Percentiles rank a stretch among this genome's conserved stretches.
These are phyloP conservation scores for Caradrina clavipalpis DNA, from an alignment of 2,888 invertebrate genomes.

Conservation along the genomic window DNA sequence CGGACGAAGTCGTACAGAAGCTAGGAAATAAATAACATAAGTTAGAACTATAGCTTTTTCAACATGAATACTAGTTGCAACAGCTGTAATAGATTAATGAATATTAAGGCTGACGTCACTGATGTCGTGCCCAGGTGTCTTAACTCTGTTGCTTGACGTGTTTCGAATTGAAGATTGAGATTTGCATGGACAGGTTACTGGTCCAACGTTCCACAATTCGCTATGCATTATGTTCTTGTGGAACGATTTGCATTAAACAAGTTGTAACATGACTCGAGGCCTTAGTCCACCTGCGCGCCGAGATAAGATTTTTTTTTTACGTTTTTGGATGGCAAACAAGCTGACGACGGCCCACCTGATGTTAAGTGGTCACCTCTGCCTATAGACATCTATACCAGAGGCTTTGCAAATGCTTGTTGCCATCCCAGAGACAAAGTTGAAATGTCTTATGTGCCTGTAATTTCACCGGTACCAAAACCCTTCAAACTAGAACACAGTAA, in stretches of 20 bases:
- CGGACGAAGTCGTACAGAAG: too few species aligned
- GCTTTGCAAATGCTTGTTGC: too few species aligned
- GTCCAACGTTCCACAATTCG: slow-evolving; percentile 20
- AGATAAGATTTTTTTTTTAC: background rate
- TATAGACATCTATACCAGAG: too few species aligned
- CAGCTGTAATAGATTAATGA: slow-evolving; percentile 23
- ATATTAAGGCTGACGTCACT: slow-evolving; percentile 20
- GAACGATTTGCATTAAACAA: slow-evolving; percentile 15
- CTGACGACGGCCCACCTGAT: too few species aligned
- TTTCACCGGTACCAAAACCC: too few species aligned
- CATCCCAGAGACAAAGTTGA: too few species aligned
- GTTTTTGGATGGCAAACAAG: too few species aligned
- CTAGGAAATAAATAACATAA: too few species aligned
- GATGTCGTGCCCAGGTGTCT: slow-evolving; percentile 46
- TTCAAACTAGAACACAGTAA: too few species aligned
- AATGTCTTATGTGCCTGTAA: too few species aligned
- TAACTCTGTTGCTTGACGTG: slow-evolving; percentile 38
- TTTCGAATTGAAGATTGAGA: slow-evolving; percentile 33
- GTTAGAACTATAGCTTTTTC: background rate
- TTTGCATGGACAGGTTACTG: slow-evolving; percentile 39
- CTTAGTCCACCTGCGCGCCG: background rate
- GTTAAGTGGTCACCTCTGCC: too few species aligned
- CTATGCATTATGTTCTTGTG: background rate
- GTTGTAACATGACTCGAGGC: slow-evolving; percentile 13
- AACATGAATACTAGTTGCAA: slow-evolving; percentile 13